Evolutionary conservation across 1,140 invertebrate genomes (phyloP).

Genomic region (Halesus radiatus): DNA sequence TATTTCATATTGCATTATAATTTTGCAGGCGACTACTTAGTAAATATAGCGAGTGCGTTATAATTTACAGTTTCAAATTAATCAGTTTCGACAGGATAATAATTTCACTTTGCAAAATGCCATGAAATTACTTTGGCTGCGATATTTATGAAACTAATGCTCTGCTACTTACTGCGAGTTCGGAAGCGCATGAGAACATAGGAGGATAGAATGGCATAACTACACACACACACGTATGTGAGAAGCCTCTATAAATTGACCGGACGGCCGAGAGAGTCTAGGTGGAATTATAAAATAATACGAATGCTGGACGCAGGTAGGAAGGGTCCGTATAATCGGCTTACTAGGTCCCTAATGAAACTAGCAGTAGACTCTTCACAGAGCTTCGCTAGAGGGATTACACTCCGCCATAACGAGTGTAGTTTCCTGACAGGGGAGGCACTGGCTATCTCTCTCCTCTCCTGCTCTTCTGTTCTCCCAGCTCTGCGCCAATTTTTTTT

Average conservation of each 20-base stretch:
- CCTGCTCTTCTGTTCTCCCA: too few species aligned
- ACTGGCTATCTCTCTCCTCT: neutral
- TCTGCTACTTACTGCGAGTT: neutral
- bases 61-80: too few species aligned
- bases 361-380: constrained; percentile 27
- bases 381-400: constrained; percentile 34
- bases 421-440: constrained; percentile 1
- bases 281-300: constrained; percentile 45
- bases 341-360: constrained; percentile 47
- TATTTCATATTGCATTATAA: too few species aligned
- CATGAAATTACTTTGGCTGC: neutral
- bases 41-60: too few species aligned
- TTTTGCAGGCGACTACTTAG: too few species aligned
- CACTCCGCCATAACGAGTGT: constrained; percentile 11
- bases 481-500: too few species aligned
- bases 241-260: neutral
- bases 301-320: constrained; percentile 24
- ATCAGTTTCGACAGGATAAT: neutral
- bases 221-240: neutral
- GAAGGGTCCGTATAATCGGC: constrained; percentile 41
- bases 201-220: neutral
- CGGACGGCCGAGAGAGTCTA: neutral
- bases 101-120: neutral
- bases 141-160: neutral
- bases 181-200: neutral